Evolutionary conservation across 2,888 invertebrate species (phyloP), one percentile per base, ranked within the genome.

Genomic region (Caenorhabditis sp.): DNA sequence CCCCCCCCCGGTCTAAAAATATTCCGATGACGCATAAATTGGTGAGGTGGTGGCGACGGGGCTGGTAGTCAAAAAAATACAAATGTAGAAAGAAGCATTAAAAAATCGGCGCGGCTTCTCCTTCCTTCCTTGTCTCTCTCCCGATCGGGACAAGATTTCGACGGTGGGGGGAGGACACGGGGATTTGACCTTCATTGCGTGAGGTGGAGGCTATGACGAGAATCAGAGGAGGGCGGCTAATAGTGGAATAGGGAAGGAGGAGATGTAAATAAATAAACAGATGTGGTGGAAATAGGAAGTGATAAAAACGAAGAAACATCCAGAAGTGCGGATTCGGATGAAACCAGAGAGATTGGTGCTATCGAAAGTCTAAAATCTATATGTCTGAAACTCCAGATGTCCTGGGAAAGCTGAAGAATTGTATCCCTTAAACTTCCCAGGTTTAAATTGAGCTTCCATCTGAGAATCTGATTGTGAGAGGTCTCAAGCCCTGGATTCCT

Each of bases 141-240:
- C 31, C 31, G 31, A 35, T 35, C 31, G 38, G 38, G 8, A 38
- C 7, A 31, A 31, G 31, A 31, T 31, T n/a, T n/a, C n/a, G n/a
- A n/a, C n/a, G 54, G 38, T n/a, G 47, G 35, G 38, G 41, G 49
- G 56, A 16, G 69, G 69, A 69, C 49, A 47, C 61, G 44, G 63
- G 47, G 63, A 63, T 54, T 56, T 38, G 63, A 68, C 49, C 49
- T 68, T 68, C 54, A 31, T 14, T n/a, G n/a, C n/a, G n/a, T 3
- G 47, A 31, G 22, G 19, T 14, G 22, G 24, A 41, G 49, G n/a
- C n/a, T n/a, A 66, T 24, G 31, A 35, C 31, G 31, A 35, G 31
- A 35, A 35, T 35, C 31, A 6, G 8, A 8, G 31, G 31, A n/a
- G n/a, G n/a, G n/a, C n/a, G 31, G 31, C 31, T 35, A 35, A 35